Base-by-base conservation (phyloP, 2,888 invertebrate genomes). In the Acronicta aceris region DNA sequence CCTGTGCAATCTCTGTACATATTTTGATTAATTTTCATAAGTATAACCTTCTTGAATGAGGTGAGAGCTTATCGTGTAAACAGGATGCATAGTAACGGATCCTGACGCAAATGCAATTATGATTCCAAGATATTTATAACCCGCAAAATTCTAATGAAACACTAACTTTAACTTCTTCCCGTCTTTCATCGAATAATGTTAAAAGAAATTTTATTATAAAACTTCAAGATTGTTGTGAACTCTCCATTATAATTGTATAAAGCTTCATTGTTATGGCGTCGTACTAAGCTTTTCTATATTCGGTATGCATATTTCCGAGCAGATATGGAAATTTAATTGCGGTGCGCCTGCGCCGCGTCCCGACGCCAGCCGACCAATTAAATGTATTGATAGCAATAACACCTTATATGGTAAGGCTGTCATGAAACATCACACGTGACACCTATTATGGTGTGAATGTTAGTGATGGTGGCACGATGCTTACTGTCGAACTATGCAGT, bases 311-410 rank as follows among this genome's bases (percentile, higher is more conserved):
- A 78, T 78, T 78, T 76, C 72, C 55, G 55, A 55, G 41, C 81
- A 71, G 76, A 84, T 86, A 88, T 84, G 86, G 85, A 71, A 82
- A 86, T 84, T 81, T 78, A 82, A 84, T 84, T 75, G 81, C 74
- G 54, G 66, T 61, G 76, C 68, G 76, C 71, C 78, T 66, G 80
- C 72, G 66, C 73, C 71, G 64, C 74, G 71, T 63, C 72, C 64
- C 62, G 77, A 65, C 72, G 72, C 59, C 73, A 68, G 71, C 71
- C 79, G 74, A 68, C 82, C 85, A 85, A 89, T 88, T 89, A 89
- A 81, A 79, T 84, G 81, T 86, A 86, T 85, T 82, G 84, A 88
- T 86, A 86, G 84, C 82, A 83, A 85, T 88, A 84, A 82, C 75
- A 58, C 82, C 86, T 17, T 84, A 79, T 83, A 82, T 69, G 84